Conservation (phyloP, 2,888 invertebrate species). For the Agrochola macilenta region DNA sequence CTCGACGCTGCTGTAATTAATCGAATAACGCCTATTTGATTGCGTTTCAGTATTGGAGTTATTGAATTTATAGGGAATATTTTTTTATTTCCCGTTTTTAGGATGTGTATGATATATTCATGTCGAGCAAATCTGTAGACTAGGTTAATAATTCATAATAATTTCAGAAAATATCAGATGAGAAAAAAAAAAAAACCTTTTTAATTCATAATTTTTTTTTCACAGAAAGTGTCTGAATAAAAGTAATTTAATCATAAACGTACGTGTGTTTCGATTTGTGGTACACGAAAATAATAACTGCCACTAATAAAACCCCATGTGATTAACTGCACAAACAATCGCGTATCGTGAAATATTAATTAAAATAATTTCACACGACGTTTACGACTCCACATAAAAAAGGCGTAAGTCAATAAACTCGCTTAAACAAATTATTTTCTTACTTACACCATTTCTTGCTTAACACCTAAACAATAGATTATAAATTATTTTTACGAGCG, state of each 20-base stretch:
- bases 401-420: conserved; percentile 50
- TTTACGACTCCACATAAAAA: conserved; percentile 50
- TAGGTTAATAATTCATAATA: background rate
- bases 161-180: background rate
- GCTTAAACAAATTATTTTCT: conserved; percentile 27
- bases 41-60: conserved; percentile 10
- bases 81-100: background rate
- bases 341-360: conserved; percentile 30
- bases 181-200: background rate
- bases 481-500: conserved; percentile 70
- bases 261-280: conserved; percentile 15
- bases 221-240: background rate
- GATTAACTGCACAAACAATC: conserved; percentile 32
- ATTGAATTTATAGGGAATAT: background rate
- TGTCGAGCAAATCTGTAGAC: background rate
- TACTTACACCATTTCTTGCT: conserved; percentile 42
- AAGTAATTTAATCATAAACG: background rate
- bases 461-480: conserved; percentile 66
- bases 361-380: conserved; percentile 47
- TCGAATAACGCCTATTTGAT: conserved; percentile 49
- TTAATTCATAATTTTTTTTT: background rate
- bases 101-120: too few species aligned
- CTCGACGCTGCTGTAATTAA: conserved; percentile 52
- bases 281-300: background rate
- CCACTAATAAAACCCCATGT: conserved; percentile 12